Base-by-base conservation (phyloP, 2,113 vertebrate genomes). In the Xiphias gladius region DNA sequence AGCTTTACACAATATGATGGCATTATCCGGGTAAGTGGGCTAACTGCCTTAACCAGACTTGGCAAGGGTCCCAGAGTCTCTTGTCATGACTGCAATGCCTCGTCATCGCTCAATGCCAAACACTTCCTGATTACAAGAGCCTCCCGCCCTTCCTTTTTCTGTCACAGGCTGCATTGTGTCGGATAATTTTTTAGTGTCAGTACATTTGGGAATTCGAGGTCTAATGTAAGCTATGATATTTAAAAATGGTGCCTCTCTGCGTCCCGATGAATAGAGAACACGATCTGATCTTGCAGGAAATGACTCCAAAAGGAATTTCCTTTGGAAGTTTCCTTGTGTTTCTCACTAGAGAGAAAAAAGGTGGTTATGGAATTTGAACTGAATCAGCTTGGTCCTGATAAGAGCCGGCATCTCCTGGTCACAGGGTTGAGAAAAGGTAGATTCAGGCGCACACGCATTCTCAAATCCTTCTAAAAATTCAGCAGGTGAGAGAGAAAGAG, bases 391-490 rank as follows among this genome's bases (percentile, higher is more conserved):
- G 12, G 32, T 19, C 30, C 30, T 8, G 24, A 48, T 62, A 26
- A 59, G 24, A 70, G 28, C 20, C 70, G 35, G 8, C 50, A 7
- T 2, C 75, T 35, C 5, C 61, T 20, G 12, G 35, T 77, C 13
- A 4, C 59, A 26, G 22, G 54, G 62, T 50, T 50, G 30, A 68
- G 13, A 76, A 41, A 61, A 5, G 1, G 0, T 39, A 32, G 64
- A 76, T 72, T 67, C 69, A 30, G 35, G 61, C 69, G n/a, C n/a
- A 43, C 62, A 50, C 32, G 24, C 30, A 1, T 72, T 83, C 54
- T 83, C 41, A 76, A 71, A 87, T 82, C 71, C 63, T 69, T 82
- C 66, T 62, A 68, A 79, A 69, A 69, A 72, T 84, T 77, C 85
- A 71, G 74, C 58, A 85, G 74, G 83, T 76, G 62, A 80, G 39